A percentile compares a stretch with the other conserved stretches of the same genome.
phyloP scores from a whole-genome alignment of 2,888 invertebrate genomes.

The Rhogogaster chlorosoma region DNA sequence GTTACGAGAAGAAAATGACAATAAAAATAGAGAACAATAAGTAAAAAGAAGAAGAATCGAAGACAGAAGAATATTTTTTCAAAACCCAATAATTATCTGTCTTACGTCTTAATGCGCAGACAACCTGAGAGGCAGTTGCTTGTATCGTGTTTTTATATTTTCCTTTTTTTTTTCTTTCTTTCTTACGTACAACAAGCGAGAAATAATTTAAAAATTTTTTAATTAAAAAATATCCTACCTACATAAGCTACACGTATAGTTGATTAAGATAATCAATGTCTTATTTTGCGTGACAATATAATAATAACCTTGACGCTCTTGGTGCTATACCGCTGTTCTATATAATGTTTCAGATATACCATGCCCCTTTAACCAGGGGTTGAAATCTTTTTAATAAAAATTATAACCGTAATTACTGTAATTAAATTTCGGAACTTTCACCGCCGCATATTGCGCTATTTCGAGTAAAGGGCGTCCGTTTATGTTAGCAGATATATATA shows the following conservation, averaged over 20 bases:
- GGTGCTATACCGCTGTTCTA: not conserved
- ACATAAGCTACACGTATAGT: no score
- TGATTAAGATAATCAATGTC: not conserved
- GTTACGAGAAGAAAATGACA: not conserved
- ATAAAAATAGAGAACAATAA: not conserved
- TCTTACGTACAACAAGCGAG: not conserved
- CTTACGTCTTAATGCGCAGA: not conserved
- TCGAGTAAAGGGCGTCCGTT: not conserved
- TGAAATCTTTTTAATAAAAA: slow-evolving; percentile 19
- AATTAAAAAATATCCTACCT: no score
- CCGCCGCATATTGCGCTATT: not conserved
- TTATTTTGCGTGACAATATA: not conserved
- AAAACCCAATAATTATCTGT: not conserved
- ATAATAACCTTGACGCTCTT: not conserved
- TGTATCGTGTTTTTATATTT: no score
- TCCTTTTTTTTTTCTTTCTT: not conserved
- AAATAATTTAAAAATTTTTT: not conserved
- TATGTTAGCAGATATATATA: not conserved
- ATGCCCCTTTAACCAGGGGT: not conserved
- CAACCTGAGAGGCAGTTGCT: not conserved
- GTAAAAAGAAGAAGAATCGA: not conserved
- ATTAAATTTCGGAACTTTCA: slow-evolving; percentile 14
- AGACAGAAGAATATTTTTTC: not conserved
- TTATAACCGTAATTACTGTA: slow-evolving; percentile 6
- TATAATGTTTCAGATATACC: not conserved